phyloP scores from a whole-genome alignment of 2,888 invertebrate genomes.

The Tortricodes alternella region DNA sequence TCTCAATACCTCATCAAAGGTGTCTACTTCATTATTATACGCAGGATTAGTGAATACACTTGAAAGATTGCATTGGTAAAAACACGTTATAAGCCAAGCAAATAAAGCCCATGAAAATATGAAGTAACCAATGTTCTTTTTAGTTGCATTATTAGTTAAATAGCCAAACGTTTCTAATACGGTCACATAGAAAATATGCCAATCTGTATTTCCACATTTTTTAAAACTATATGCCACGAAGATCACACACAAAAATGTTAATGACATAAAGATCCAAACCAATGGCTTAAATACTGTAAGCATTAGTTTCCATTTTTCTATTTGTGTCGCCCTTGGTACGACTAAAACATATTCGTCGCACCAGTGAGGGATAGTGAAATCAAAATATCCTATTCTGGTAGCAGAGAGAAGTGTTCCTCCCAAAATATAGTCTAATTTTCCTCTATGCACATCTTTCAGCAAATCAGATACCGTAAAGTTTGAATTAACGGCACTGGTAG shows the following conservation, averaged over 20 bases:
- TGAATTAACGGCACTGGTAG: background rate
- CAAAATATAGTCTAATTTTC: background rate
- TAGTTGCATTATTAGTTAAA: slow-evolving; percentile 2
- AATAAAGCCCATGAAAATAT: slow-evolving; percentile 28
- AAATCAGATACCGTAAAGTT: background rate
- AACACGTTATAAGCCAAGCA: slow-evolving; percentile 27
- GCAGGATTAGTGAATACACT: slow-evolving; percentile 32
- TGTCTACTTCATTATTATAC: background rate
- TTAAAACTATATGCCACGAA: background rate
- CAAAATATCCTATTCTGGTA: background rate
- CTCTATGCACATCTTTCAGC: background rate
- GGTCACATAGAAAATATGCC: background rate
- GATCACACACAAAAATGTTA: background rate
- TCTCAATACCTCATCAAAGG: slow-evolving; percentile 5
- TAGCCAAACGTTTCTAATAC: background rate
- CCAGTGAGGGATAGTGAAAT: background rate
- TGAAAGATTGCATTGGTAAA: slow-evolving; percentile 27
- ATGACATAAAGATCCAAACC: background rate
- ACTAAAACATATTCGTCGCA: background rate
- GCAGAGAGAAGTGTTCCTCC: background rate
- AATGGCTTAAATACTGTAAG: background rate
- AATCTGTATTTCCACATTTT: background rate
- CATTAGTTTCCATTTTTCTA: slow-evolving; percentile 3
- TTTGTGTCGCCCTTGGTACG: background rate
- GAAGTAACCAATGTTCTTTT: slow-evolving; percentile 3